Conservation (phyloP, 2,113 vertebrate species). For the Poeciliopsis prolifica region DNA sequence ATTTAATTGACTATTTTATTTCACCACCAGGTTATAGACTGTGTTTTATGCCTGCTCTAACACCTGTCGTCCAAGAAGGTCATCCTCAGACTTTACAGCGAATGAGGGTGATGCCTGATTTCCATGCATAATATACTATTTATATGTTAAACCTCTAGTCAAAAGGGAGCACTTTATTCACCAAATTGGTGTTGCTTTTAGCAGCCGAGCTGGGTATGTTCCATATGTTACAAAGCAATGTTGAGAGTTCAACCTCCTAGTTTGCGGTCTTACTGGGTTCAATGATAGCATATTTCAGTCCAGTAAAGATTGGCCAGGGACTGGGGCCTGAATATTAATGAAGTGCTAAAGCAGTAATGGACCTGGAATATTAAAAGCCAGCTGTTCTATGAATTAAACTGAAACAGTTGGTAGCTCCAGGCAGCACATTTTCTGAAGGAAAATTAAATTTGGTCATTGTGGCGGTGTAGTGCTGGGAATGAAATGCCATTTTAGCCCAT, state of each 20-base stretch:
- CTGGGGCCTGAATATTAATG: conserved; percentile 50
- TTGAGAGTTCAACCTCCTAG: conserved; percentile 3
- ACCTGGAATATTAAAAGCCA: conserved; percentile 46
- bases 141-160: conserved; percentile 64
- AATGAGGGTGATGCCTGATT: conserved; percentile 56
- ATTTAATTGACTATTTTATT: conserved; percentile 79
- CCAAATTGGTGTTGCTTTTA: conserved; percentile 25
- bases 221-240: not conserved
- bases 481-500: conserved; percentile 65
- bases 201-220: conserved; percentile 23
- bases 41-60: conserved; percentile 65
- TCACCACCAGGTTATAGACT: conserved; percentile 67
- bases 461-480: conserved; percentile 32
- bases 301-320: conserved; percentile 13
- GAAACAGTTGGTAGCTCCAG: conserved; percentile 37
- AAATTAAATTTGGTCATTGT: conserved; percentile 53
- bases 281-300: conserved; percentile 14
- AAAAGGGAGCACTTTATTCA: conserved; percentile 52
- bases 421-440: conserved; percentile 47
- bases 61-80: conserved; percentile 77
- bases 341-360: conserved; percentile 49
- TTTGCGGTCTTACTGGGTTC: conserved; percentile 19
- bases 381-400: conserved; percentile 40
- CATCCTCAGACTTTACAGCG: conserved; percentile 44
- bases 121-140: conserved; percentile 67